A percentile compares a stretch with the other conserved stretches of the same genome.
Conservation (phyloP, 2,797 vertebrate species). For the Lepilemur ruficaudatus region DNA sequence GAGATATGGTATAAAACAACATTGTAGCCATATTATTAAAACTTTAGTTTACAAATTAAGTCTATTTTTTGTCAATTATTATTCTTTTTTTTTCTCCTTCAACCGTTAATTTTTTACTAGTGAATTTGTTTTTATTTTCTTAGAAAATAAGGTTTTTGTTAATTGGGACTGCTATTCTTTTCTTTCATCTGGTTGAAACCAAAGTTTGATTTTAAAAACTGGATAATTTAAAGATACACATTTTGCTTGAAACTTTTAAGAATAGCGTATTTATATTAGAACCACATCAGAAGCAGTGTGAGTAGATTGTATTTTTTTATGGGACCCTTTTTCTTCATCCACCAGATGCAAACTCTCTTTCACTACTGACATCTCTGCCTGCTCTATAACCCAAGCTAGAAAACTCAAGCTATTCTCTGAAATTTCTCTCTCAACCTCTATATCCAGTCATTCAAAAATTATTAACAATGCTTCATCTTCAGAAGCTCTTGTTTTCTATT, state of each 20-base stretch:
- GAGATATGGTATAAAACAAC: not conserved
- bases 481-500: not conserved
- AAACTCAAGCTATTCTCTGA: not conserved
- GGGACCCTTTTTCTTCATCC: not conserved
- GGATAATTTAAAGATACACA: conserved; percentile 2
- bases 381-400: not conserved
- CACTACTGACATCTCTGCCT: not conserved
- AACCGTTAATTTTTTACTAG: not conserved
- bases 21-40: not conserved
- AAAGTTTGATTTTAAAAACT: not conserved
- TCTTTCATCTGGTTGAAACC: not conserved
- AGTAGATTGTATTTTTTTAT: not conserved
- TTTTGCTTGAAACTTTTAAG: not conserved
- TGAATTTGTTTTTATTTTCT: not conserved
- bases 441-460: not conserved
- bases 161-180: not conserved
- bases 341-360: not conserved
- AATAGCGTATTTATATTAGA: not conserved
- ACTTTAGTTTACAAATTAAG: not conserved
- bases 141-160: conserved; percentile 3
- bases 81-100: not conserved
- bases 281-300: not conserved
- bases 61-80: not conserved
- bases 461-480: not conserved
- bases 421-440: not conserved